A percentile compares a stretch with the other conserved stretches of the same genome.
Evolutionary conservation across 2,888 invertebrate species (phyloP).

Genomic region (Agrochola lychnidis): DNA sequence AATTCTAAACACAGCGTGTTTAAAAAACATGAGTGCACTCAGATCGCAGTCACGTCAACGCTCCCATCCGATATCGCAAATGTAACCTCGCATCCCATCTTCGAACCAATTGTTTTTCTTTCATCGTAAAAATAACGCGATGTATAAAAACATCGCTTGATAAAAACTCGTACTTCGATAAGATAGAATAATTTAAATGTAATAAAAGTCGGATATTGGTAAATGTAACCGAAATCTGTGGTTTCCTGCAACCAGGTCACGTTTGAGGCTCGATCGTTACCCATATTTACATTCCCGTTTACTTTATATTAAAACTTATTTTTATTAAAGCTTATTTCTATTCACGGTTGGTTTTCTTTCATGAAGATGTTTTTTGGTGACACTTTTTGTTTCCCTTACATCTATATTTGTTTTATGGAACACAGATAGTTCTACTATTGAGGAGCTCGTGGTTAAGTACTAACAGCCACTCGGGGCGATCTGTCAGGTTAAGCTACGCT

Average conservation of each 20-base stretch:
- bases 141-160: constrained; percentile 57
- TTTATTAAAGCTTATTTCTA: constrained; percentile 65
- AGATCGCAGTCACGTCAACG: constrained; percentile 34
- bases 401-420: not conserved
- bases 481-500: no score
- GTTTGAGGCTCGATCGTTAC: constrained; percentile 62
- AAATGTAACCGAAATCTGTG: constrained; percentile 63
- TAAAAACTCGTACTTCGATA: constrained; percentile 61
- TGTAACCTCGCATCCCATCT: constrained; percentile 31
- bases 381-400: constrained; percentile 8
- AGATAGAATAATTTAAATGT: constrained; percentile 68
- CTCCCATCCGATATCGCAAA: constrained; percentile 34
- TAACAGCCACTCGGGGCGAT: no score
- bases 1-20: constrained; percentile 35
- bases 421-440: not conserved
- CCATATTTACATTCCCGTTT: constrained; percentile 62
- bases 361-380: constrained; percentile 43
- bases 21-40: constrained; percentile 50
- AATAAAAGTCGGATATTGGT: constrained; percentile 66
- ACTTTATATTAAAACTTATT: constrained; percentile 69
- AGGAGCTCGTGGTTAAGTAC: no score
- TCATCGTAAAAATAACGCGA: constrained; percentile 58
- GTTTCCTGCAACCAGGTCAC: constrained; percentile 56
- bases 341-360: constrained; percentile 53
- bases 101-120: constrained; percentile 50